phyloP scores from a whole-genome alignment of 2,113 vertebrate genomes.

The Mesembrinibis cayennensis region DNA sequence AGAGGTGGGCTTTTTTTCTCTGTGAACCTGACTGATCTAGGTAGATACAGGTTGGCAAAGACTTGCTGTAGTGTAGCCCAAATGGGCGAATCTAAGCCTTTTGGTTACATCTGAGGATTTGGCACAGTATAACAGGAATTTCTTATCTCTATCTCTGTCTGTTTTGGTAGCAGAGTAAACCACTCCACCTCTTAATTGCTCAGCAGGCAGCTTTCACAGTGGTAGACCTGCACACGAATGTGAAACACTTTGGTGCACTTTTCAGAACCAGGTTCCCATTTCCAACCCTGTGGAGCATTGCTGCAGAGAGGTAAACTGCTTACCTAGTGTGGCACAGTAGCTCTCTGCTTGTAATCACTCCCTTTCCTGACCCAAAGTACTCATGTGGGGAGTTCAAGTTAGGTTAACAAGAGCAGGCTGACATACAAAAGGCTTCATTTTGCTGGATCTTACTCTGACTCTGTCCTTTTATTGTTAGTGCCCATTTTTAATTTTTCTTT shows the following conservation, averaged over 20 bases:
- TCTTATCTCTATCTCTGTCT: neutral
- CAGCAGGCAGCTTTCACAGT: neutral
- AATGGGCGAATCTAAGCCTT: neutral
- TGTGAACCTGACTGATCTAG: neutral
- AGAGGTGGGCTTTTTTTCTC: neutral
- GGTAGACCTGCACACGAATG: neutral
- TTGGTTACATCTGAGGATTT: neutral
- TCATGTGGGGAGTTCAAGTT: constrained; percentile 7
- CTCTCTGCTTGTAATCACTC: neutral
- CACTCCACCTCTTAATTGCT: neutral
- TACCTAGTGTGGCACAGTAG: neutral
- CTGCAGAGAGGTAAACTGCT: neutral
- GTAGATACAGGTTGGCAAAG: neutral
- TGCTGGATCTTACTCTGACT: neutral
- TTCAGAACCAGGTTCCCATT: neutral
- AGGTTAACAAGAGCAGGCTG: constrained; percentile 27
- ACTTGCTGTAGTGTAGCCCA: neutral
- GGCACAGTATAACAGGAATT: neutral
- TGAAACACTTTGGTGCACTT: neutral
- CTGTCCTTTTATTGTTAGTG: neutral
- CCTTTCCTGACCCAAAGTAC: neutral
- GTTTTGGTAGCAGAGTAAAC: neutral
- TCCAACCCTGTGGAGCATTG: neutral
- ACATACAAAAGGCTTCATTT: neutral
- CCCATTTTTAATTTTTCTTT: neutral